Percentiles rank a stretch among this genome's conserved stretches.
These are phyloP conservation scores for Propithecus deckenii DNA, from an alignment of 2,797 vertebrate genomes.

Conservation along the genomic window DNA sequence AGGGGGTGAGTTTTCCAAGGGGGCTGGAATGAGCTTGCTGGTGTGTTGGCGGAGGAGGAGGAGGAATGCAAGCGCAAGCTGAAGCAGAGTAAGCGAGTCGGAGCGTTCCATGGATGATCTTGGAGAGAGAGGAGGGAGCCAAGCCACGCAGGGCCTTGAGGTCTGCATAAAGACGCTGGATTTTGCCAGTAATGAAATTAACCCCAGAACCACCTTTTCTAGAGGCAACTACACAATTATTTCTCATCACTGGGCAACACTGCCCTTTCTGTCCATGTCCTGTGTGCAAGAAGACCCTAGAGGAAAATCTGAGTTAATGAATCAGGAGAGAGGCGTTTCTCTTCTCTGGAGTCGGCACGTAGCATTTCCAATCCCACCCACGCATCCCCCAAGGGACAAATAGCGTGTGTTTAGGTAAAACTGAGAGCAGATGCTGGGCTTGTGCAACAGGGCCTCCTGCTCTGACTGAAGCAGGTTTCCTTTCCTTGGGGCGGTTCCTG, in stretches of 20 bases:
- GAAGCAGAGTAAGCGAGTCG: not conserved
- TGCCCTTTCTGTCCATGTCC: not conserved
- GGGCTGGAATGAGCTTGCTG: not conserved
- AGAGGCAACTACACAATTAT: not conserved
- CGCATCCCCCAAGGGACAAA: not conserved
- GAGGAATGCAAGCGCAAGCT: too few species aligned
- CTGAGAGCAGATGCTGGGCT: not conserved
- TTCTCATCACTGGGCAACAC: not conserved
- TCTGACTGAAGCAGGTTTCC: not conserved
- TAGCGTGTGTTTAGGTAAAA: not conserved
- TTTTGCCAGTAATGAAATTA: slow-evolving; percentile 10
- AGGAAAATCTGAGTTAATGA: not conserved
- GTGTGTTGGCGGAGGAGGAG: not conserved
- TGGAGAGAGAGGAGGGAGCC: not conserved
- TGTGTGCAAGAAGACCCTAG: not conserved
- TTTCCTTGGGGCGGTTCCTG: not conserved
- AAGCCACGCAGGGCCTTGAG: not conserved
- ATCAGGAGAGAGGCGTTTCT: not conserved
- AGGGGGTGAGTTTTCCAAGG: not conserved
- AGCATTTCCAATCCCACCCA: not conserved
- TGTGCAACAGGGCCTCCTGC: not conserved
- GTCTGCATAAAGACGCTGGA: not conserved
- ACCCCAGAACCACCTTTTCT: not conserved
- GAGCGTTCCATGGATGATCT: not conserved
- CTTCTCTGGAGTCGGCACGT: not conserved